Evolutionary conservation across 2,888 invertebrate genomes (phyloP), one percentile per base, ranked within the genome.

Genomic region (Drosophila birchii): DNA sequence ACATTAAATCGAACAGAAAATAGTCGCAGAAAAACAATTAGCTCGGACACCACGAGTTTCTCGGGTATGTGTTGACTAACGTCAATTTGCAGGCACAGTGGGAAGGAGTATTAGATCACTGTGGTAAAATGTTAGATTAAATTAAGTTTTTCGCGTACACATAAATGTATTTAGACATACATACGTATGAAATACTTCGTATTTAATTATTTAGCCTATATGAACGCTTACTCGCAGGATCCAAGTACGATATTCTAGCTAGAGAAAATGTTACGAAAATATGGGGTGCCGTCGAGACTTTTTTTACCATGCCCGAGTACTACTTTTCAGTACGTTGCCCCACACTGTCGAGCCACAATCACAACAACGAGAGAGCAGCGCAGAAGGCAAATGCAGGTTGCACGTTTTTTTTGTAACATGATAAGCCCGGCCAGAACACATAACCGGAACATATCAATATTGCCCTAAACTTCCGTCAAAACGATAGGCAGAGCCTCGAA

Each of bases 401-500:
- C 85, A 87, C 86, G 84, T 84, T 84, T 84, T 74, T 75, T 44
- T 23, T 16, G n/a, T 59, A 81, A 68, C 34, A 87, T 86, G 85
- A 87, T 76, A 85, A 83, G 62, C 74, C 81, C 75, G 79, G 70
- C 64, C 63, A 76, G 53, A 58, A 47, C 55, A 47, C 55, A 51
- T 71, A 73, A 49, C 53, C 29, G 29, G 6, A 29, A 56, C 62
- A 39, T n/a, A n/a, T 8, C 4, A 34, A 54, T 34, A 20, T 43
- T 43, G 58, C 49, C 54, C 34, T 49, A 34, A 43, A 44, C 59
- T 23, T 57, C 41, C 39, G 23, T 51, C 44, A 74, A 64, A 44
- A 32, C 58, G 11, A 49, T 75, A 71, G 68, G 43, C 14, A 18
- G 32, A 18, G 43, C 41, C 69, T 74, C 68, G 70, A 66, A 54